A percentile compares a stretch with the other conserved stretches of the same genome.
phyloP scores from a whole-genome alignment of 2,888 invertebrate genomes.

The Drosophila antonietae region DNA sequence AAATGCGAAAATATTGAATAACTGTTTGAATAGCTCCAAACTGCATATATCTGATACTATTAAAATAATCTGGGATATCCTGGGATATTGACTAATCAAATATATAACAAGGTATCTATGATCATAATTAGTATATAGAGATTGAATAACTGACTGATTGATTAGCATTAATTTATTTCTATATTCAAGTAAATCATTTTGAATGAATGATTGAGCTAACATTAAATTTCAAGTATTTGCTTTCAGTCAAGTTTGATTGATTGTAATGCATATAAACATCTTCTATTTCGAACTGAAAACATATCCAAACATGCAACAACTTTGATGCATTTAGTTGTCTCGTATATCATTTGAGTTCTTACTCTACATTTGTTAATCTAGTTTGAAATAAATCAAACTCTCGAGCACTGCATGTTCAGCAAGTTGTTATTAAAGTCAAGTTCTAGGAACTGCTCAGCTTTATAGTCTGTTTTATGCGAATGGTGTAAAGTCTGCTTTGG shows the following conservation, averaged over 20 bases:
- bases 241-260: not conserved
- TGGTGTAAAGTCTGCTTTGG: constrained; percentile 8
- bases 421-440: not conserved
- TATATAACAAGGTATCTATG: no score
- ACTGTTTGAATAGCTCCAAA: not conserved
- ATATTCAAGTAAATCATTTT: not conserved
- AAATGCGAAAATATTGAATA: no score
- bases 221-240: not conserved
- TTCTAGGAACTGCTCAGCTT: constrained; percentile 2
- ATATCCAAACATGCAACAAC: not conserved
- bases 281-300: not conserved
- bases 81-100: no score
- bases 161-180: not conserved
- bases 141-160: not conserved
- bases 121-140: no score
- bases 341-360: not conserved
- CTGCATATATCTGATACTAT: no score
- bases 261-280: not conserved
- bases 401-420: not conserved
- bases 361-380: not conserved
- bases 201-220: not conserved
- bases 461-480: constrained; percentile 2
- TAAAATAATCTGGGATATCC: no score
- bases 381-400: not conserved
- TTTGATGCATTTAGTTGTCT: not conserved